Conservation (phyloP, 2,797 vertebrate genomes). For the Oreortyx pictus region DNA sequence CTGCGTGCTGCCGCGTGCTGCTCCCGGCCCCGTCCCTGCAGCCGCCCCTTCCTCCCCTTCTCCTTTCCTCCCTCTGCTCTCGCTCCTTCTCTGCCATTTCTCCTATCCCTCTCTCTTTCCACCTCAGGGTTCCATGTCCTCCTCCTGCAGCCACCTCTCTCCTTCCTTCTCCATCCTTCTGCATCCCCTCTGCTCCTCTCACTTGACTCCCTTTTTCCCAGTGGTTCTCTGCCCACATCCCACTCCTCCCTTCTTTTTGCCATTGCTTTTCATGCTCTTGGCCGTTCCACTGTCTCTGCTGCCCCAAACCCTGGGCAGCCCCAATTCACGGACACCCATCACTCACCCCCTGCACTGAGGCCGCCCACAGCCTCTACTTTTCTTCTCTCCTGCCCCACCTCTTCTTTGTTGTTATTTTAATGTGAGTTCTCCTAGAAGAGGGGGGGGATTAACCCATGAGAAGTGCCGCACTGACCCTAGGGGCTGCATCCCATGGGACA, state of each 20-base stretch:
- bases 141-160: no score
- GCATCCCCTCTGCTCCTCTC: not conserved
- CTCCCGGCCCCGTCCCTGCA: not conserved
- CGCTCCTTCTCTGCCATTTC: not conserved
- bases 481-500: accelerated
- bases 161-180: not conserved
- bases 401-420: not conserved
- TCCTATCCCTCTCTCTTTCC: not conserved
- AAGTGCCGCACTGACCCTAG: not conserved
- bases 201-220: not conserved
- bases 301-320: not conserved
- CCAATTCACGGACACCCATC: not conserved
- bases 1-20: not conserved
- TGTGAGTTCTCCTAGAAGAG: accelerated
- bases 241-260: not conserved
- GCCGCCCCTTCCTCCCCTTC: not conserved
- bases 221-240: not conserved
- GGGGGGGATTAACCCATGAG: not conserved
- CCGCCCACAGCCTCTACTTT: not conserved
- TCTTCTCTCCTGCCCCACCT: not conserved
- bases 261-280: accelerated
- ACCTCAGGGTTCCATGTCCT: not conserved
- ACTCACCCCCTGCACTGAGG: not conserved
- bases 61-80: not conserved
- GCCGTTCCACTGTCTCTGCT: no score